A percentile compares a stretch with the other conserved stretches of the same genome.
Evolutionary conservation across 1,140 invertebrate species (phyloP).

Genomic region (Drosophila sturtevanti): DNA sequence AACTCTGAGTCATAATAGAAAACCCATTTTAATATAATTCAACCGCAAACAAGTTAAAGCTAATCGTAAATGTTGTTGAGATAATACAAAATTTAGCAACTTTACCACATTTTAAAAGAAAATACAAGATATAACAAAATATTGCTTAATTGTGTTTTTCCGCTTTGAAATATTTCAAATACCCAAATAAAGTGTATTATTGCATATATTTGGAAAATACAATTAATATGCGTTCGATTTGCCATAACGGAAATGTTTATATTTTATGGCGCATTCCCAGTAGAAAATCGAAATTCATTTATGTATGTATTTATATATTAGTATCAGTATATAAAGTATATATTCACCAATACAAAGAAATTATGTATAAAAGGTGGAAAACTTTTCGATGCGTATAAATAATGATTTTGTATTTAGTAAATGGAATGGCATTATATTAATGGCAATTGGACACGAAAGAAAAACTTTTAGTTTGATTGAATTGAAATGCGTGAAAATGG

Average conservation of each 20-base stretch:
- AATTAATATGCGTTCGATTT: slow-evolving; percentile 23
- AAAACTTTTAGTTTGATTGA: slow-evolving; percentile 72
- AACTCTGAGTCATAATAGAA: too few relatives aligned
- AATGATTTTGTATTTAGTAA: slow-evolving; percentile 71
- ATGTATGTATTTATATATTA: slow-evolving; percentile 18
- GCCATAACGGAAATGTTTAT: slow-evolving; percentile 33
- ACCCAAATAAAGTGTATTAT: not conserved
- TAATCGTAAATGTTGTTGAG: too few relatives aligned
- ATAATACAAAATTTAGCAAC: not conserved
- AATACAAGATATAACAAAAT: not conserved
- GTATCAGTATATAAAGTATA: not conserved
- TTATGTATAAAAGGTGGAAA: slow-evolving; percentile 32
- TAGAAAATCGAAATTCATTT: slow-evolving; percentile 47
- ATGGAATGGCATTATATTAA: slow-evolving; percentile 62
- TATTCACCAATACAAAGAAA: slow-evolving; percentile 25
- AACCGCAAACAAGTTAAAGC: not conserved
- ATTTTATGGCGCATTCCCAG: slow-evolving; percentile 25
- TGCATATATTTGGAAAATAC: slow-evolving; percentile 9
- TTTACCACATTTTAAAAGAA: not conserved
- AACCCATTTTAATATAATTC: too few relatives aligned
- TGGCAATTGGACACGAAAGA: slow-evolving; percentile 55
- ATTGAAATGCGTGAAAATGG: slow-evolving; percentile 13
- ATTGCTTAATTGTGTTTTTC: not conserved
- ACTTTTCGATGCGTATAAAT: slow-evolving; percentile 64
- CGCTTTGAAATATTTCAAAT: not conserved